Evolutionary conservation across 2,797 vertebrate genomes (phyloP).

Genomic region (Smutsia temminckii): DNA sequence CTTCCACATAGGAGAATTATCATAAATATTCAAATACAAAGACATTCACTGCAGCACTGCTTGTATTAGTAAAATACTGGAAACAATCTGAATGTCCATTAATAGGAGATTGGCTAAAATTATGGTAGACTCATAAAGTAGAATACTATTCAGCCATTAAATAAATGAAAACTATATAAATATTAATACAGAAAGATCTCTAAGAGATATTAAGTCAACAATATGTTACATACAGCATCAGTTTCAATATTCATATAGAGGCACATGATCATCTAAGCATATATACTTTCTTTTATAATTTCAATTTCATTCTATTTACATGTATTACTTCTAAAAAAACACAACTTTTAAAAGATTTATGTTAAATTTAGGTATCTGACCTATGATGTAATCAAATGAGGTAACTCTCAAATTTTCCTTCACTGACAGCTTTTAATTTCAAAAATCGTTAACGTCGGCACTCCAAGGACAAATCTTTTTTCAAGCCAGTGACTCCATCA

Average conservation of each 20-base stretch:
- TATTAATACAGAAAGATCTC: conserved; percentile 42
- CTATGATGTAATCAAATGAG: conserved; percentile 23
- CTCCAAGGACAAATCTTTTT: conserved; percentile 43
- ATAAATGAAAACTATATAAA: conserved; percentile 39
- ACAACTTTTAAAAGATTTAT: neutral
- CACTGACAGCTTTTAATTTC: conserved; percentile 24
- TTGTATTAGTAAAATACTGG: neutral
- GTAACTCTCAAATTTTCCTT: conserved; percentile 20
- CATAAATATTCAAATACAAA: neutral
- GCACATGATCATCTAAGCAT: neutral
- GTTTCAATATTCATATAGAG: conserved; percentile 26
- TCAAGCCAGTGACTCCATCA: neutral
- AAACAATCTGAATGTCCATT: neutral
- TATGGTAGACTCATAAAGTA: neutral
- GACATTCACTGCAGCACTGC: neutral
- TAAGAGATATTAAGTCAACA: conserved; percentile 43
- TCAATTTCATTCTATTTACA: conserved; percentile 41
- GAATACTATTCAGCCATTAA: conserved; percentile 37
- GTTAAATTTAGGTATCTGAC: conserved; percentile 32
- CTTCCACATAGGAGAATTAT: neutral
- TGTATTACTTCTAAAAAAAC: neutral
- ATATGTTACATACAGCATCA: neutral
- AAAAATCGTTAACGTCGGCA: conserved; percentile 13
- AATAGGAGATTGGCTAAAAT: neutral
- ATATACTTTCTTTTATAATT: neutral